Evolutionary conservation across 30 jellyfish, hydroid and myxozoan genomes (phyloP).

Genomic region (Hydra vulgaris): DNA sequence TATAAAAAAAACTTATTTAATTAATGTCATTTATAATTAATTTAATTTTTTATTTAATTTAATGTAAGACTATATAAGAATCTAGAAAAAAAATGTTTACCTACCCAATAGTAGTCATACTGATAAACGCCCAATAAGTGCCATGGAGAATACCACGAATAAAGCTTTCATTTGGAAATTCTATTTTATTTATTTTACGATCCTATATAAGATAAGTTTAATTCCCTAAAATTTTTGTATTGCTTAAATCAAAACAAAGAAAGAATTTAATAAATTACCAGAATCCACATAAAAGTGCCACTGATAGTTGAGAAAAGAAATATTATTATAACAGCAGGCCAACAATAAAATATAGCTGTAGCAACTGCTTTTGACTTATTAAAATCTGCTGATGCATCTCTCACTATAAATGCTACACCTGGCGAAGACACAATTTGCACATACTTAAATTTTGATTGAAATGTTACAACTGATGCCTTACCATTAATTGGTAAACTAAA

Average conservation of each 20-base stretch:
- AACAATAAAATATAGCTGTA: slow-evolving; percentile 15
- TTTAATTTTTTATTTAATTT: no score
- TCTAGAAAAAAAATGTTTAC: not conserved
- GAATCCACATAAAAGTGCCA: slow-evolving; percentile 44
- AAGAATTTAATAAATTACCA: slow-evolving; percentile 23
- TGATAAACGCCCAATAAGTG: slow-evolving; percentile 70
- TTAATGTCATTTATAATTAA: no score
- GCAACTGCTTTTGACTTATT: slow-evolving; percentile 16
- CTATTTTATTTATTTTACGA: slow-evolving; percentile 37
- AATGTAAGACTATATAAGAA: no score
- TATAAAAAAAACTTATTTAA: no score
- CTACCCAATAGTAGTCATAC: slow-evolving; percentile 92
- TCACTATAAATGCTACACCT: slow-evolving; percentile 44
- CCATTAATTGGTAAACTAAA: slow-evolving; percentile 45
- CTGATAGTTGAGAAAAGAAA: slow-evolving; percentile 41
- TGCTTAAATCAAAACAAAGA: not conserved
- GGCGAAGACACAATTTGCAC: slow-evolving; percentile 36
- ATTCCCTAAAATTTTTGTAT: not conserved
- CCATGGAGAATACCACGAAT: slow-evolving; percentile 51
- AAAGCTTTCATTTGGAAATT: slow-evolving; percentile 41
- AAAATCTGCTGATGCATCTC: slow-evolving; percentile 28
- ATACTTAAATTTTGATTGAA: slow-evolving; percentile 23
- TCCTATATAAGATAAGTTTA: slow-evolving; percentile 27
- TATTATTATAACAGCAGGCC: slow-evolving; percentile 60
- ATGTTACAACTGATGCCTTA: slow-evolving; percentile 19